Base-by-base conservation (phyloP, 2,888 invertebrate genomes). In the Melanchra persicariae region DNA sequence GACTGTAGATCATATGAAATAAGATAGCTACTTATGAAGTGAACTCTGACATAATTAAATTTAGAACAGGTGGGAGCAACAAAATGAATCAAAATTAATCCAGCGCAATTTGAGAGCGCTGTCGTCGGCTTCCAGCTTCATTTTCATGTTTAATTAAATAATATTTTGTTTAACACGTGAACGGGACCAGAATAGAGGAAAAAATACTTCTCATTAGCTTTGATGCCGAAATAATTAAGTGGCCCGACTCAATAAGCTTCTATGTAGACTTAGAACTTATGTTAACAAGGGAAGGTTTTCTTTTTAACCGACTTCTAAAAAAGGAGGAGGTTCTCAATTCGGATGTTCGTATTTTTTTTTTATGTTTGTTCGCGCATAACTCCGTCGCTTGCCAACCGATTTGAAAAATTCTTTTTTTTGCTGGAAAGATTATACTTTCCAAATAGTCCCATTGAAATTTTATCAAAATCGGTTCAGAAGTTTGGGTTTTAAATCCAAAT, bases 31-130 rank as follows among this genome's bases (percentile, higher is more conserved):
- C 93, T 95, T 94, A 94, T 91, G 90, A 90, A 89, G 86, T 87
- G 87, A 91, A 92, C 90, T 90, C 87, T 83, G 82, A 85, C 88
- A 90, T 94, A 94, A 95, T 95, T 94, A 95, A 94, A 94, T 95
- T 93, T 90, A 87, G 90, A 94, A 92, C 94, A 95, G 94, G 94
- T 94, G 92, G 93, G 87, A 90, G 91, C 89, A 90, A 90, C 91
- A 90, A 91, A 93, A 93, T 93, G 91, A 94, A 93, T 94, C 93
- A 93, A 94, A 95, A 94, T 95, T 94, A 95, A 95, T 94, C 92
- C 91, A 84, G 86, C 84, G 91, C 92, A 91, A 92, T 93, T 93
- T 93, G 93, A 93, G 91, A 89, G 89, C 85, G 85, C 86, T 89
- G 79, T 87, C 89, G 88, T 87, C 87, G 88, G 90, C 88, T 91